Evolutionary conservation across 2,888 invertebrate species (phyloP).

Genomic region (Epistrophe grossulariae): DNA sequence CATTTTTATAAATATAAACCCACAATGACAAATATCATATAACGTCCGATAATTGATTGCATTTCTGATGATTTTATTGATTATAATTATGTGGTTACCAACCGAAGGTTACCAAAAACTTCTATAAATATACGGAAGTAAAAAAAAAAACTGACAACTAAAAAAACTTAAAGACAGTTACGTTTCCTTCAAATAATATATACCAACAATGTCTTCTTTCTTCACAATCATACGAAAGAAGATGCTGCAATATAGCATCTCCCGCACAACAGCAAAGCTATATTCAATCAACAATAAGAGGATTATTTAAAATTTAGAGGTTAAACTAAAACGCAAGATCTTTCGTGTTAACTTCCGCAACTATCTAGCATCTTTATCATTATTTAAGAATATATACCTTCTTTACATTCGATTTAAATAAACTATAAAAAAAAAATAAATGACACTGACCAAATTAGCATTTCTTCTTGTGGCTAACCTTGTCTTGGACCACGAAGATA

Average conservation of each 20-base stretch:
- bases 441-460: conserved; percentile 58
- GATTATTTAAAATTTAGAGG: conserved; percentile 51
- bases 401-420: conserved; percentile 43
- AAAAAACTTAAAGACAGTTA: neutral
- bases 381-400: conserved; percentile 48
- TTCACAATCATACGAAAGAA: conserved; percentile 11
- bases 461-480: conserved; percentile 60
- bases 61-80: neutral
- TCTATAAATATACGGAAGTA: conserved; percentile 11
- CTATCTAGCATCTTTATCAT: conserved; percentile 42
- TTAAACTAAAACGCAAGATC: conserved; percentile 8
- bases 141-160: neutral
- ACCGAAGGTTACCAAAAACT: neutral
- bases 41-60: neutral
- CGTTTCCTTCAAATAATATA: neutral
- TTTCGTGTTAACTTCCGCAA: conserved; percentile 17
- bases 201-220: neutral
- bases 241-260: neutral
- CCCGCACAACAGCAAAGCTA: neutral
- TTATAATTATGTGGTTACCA: neutral
- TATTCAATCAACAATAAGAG: conserved; percentile 23
- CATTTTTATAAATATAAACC: neutral
- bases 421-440: conserved; percentile 34
- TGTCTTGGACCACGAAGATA: conserved; percentile 15
- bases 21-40: neutral